Evolutionary conservation across 2,113 vertebrate species (phyloP), one percentile per base, ranked within the genome.

Genomic region (Gobius niger): DNA sequence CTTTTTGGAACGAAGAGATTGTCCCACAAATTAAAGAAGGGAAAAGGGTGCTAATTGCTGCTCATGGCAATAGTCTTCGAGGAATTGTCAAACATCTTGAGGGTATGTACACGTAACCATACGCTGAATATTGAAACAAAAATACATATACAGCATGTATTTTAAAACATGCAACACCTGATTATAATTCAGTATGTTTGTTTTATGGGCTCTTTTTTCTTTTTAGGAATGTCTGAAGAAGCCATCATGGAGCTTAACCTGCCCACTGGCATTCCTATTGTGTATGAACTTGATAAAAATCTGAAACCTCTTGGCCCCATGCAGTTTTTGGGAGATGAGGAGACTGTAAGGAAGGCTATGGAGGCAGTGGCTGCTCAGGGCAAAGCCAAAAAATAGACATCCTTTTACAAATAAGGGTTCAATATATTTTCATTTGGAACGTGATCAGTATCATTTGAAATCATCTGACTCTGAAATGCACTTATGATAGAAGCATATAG

Each of bases 191-290:
- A 12, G 5, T 47, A 2, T 3, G 47, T 13, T 1, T 9, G 18
- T 52, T 52, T 52, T 54, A 12, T 18, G 7, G 1, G 68, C 10
- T 46, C 7, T 61, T 13, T 70, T 47, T 1, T 51, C 61, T 66
- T 67, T 49, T 34, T 50, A 90, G 89, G 95, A 67, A 96, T 99
- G 93, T 95, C 98, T 0, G 98, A 99, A 78, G 96, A 94, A 54
- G 96, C 94, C 65, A 98, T 99, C 86, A 99, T 99, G 98, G 97
- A 98, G 91, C 90, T 99, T 75, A 99, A 98, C 90, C 90, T 99
- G 79, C 98, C 98, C 18, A 99, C 98, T 0, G 98, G 97, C 40
- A 98, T 99, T 84, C 98, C 98, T 46, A 97, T 99, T 0, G 94
- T 99, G 63, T 99, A 98, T 0, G 98, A 99, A 80, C 88, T 99